Evolutionary conservation across 2,113 vertebrate genomes (phyloP).

Genomic region (Beaufortia kweichowensis): DNA sequence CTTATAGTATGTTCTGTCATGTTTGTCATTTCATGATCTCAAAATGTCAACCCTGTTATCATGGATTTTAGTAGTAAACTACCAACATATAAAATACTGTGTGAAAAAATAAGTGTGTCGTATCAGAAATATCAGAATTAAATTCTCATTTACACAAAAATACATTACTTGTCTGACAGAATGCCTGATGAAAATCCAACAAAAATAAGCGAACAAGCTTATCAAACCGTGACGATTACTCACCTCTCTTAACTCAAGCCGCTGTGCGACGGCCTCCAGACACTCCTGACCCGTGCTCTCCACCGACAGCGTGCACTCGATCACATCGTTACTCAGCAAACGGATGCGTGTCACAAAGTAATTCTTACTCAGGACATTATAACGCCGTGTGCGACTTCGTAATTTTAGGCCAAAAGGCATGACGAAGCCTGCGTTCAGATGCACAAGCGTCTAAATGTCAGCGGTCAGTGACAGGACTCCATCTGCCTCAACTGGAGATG

Average conservation of each 20-base stretch:
- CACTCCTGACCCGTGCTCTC: conserved; percentile 97
- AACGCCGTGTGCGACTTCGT: conserved; percentile 85
- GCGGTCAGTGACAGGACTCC: conserved; percentile 23
- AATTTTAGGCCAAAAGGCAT: conserved; percentile 96
- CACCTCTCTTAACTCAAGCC: conserved; percentile 72
- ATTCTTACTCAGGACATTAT: conserved; percentile 97
- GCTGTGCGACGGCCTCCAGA: conserved; percentile 92
- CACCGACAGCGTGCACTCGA: conserved; percentile 93
- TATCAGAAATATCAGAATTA: no score
- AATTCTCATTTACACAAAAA: no score
- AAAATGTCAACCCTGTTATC: no score
- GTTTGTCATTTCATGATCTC: no score
- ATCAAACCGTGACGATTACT: background rate
- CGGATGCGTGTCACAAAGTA: conserved; percentile 94
- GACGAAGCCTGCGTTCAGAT: conserved; percentile 54
- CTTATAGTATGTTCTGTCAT: no score
- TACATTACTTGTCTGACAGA: no score
- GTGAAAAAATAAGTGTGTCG: no score
- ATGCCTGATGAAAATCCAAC: background rate
- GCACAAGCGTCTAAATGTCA: conserved; percentile 6
- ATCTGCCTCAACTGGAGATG: conserved; percentile 61
- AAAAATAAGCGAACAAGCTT: background rate
- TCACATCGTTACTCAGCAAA: conserved; percentile 87
- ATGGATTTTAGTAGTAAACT: no score
- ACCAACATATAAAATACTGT: no score